Evolutionary conservation across 37 sponge, comb jelly and placozoan genomes (phyloP), one percentile per base, ranked within the genome.

Genomic region (Agelas oroides): DNA sequence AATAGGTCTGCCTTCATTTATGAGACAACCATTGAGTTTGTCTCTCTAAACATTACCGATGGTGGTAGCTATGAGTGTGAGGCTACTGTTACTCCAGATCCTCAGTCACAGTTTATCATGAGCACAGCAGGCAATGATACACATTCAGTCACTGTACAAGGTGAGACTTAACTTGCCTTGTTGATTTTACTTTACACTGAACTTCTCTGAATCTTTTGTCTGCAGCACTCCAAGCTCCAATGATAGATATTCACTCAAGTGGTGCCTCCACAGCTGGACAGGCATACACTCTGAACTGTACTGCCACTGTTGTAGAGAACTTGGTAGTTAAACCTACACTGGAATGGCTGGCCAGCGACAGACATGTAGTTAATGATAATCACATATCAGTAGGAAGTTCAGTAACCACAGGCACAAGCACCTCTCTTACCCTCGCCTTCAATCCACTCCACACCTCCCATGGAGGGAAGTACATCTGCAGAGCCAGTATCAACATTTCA

Each of bases 1-100:
- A 12, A 3, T 12, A 46, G 46, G 8, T 12, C 46, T 46, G 46
- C 46, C 46, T 12, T 46, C 8, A 12, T 46, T 3, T 46, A 46
- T 46, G 46, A 46, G 8, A 46, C 46, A 46, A 46, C 46, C 46
- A 46, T 46, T 46, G 46, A 46, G 46, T 69, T 69, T 32, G 23
- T 21, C 70, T 6, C 70, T 31, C 33, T 69, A 1, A 33, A 35
- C 70, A 69, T 32, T 12, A 34, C 86, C 31, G 85, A 84, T 69
- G 77, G 78, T 20, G 90, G 90, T 39, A 39, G 12, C 35, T 89
- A 89, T 64, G 33, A 1, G 0, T 89, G 90, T 71, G 54, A 60
- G 34, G 90, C 54, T 18, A 25, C 32, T 69, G 70, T 46, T 8
- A 8, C 8, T 46, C 46, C 46, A 46, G 46, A 46, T 46, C 46